Evolutionary conservation across 2,797 vertebrate genomes (phyloP).

Genomic region (Picus viridis): DNA sequence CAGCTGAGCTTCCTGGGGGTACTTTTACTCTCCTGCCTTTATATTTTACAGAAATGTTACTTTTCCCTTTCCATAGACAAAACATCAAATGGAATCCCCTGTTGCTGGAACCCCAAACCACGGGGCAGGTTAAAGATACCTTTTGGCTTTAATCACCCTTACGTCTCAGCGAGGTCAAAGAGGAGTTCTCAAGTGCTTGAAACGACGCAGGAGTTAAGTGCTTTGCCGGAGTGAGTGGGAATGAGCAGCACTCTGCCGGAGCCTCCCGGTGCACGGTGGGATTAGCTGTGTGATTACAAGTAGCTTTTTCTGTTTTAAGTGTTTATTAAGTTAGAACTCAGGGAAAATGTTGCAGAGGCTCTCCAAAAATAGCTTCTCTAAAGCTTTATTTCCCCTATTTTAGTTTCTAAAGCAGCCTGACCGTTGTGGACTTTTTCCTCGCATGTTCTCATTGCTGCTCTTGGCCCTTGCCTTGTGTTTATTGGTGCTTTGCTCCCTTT

Average conservation of each 20-base stretch:
- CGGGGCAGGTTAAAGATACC: neutral
- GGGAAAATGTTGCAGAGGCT: neutral
- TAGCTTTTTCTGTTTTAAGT: slow-evolving; percentile 39
- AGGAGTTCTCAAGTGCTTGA: slow-evolving; percentile 16
- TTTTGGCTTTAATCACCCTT: slow-evolving; percentile 45
- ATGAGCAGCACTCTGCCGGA: neutral
- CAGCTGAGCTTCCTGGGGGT: neutral
- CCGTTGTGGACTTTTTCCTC: neutral
- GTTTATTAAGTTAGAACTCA: slow-evolving; percentile 17
- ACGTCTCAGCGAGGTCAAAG: slow-evolving; percentile 36
- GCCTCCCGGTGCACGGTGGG: neutral
- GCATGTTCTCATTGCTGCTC: neutral
- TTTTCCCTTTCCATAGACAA: neutral
- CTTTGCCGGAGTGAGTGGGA: slow-evolving; percentile 23
- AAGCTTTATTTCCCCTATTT: neutral
- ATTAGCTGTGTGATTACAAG: slow-evolving; percentile 50
- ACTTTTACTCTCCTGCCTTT: neutral
- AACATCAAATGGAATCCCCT: neutral
- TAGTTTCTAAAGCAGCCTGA: neutral
- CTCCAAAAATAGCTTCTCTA: neutral
- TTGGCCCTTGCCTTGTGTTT: slow-evolving; percentile 12
- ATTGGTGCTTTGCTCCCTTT: neutral
- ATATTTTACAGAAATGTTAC: neutral
- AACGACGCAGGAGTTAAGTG: slow-evolving; percentile 10
- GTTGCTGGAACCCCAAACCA: neutral